Evolutionary conservation across 2,888 invertebrate genomes (phyloP).

Genomic region (Eubasilissa splendida): DNA sequence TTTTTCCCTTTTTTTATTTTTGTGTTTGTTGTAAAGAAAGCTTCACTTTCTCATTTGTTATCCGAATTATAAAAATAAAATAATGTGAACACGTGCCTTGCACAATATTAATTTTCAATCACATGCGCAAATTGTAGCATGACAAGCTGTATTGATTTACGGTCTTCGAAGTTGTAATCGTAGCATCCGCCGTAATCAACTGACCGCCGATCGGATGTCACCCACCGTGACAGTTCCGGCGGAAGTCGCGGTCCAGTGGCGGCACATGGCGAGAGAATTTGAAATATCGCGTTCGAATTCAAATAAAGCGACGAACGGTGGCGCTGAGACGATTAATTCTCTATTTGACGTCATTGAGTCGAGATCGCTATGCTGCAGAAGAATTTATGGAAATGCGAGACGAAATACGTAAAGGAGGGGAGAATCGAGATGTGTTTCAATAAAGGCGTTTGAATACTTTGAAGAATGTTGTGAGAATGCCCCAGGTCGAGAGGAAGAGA

Average conservation of each 20-base stretch:
- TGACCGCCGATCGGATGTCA: conserved; percentile 22
- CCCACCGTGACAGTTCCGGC: conserved; percentile 23
- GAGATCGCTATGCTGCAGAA: conserved; percentile 6
- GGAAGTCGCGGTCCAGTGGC: conserved; percentile 43
- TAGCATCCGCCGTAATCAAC: not conserved
- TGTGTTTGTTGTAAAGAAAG: too few relatives aligned
- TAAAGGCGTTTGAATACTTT: too few relatives aligned
- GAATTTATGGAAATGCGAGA: conserved; percentile 23
- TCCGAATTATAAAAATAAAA: too few relatives aligned
- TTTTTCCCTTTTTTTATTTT: too few relatives aligned
- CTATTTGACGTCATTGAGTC: conserved; percentile 17
- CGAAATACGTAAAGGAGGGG: not conserved
- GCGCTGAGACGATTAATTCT: conserved; percentile 9
- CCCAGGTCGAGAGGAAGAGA: too few relatives aligned
- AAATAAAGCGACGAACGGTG: conserved; percentile 24
- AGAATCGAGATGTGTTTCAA: not conserved
- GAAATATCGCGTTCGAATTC: conserved; percentile 40
- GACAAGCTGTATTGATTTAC: too few relatives aligned
- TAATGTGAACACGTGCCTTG: too few relatives aligned
- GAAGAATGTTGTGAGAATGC: too few relatives aligned
- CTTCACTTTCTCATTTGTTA: too few relatives aligned
- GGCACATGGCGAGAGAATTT: conserved; percentile 19
- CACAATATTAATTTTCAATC: too few relatives aligned
- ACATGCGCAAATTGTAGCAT: too few relatives aligned
- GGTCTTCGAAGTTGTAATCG: too few relatives aligned